A percentile compares a stretch with the other conserved stretches of the same genome.
These are phyloP conservation scores for Psittacula cyanocephala DNA, from an alignment of 2,113 vertebrate genomes.

Conservation along the genomic window DNA sequence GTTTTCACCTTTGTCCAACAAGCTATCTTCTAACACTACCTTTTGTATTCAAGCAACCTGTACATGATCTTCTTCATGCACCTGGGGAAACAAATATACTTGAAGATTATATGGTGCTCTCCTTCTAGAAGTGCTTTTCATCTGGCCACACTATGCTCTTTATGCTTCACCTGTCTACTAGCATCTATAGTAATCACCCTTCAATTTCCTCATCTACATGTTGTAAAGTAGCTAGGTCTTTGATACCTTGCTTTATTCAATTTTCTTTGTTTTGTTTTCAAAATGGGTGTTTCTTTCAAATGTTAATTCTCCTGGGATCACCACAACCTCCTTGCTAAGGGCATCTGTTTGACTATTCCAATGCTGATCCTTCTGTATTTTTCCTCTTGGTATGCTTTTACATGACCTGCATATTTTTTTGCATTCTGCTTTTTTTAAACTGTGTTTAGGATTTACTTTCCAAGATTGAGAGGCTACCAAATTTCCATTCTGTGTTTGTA, in stretches of 20 bases:
- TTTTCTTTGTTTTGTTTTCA: neutral
- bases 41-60: neutral
- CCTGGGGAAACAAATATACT: neutral
- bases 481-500: neutral
- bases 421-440: neutral
- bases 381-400: neutral
- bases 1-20: neutral
- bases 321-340: neutral
- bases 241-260: neutral
- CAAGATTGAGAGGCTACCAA: neutral
- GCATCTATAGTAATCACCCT: rapidly evolving
- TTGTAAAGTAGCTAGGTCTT: neutral
- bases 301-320: neutral
- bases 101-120: neutral
- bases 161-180: neutral
- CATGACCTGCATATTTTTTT: neutral
- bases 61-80: neutral
- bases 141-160: neutral
- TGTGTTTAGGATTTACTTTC: neutral
- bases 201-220: neutral
- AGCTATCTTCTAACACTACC: neutral
- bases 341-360: neutral
- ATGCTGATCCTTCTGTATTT: neutral
- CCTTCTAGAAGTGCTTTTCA: neutral
- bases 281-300: neutral